A percentile compares a stretch with the other conserved stretches of the same genome.
Conservation (phyloP, 1,140 invertebrate species). For the Drosophila ercepeae region DNA sequence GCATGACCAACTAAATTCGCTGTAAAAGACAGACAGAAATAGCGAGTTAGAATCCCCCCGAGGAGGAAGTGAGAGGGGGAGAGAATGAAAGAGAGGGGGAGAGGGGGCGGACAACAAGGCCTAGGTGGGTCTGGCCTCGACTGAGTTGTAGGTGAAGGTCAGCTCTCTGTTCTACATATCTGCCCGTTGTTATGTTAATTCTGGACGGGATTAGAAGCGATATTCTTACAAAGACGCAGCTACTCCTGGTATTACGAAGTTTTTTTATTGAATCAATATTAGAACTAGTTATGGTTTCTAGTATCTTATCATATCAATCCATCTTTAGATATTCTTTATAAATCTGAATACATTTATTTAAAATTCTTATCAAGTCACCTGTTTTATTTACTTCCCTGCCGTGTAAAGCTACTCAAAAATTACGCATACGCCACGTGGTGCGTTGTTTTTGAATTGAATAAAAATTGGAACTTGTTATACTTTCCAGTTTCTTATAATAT, state of each 20-base stretch:
- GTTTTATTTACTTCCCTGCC: not conserved
- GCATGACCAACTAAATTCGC: slow-evolving; percentile 61
- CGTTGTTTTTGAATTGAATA: slow-evolving; percentile 15
- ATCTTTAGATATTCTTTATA: no score
- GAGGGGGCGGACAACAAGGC: not conserved
- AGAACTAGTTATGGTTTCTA: no score
- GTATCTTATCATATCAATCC: no score
- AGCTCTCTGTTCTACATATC: slow-evolving; percentile 21
- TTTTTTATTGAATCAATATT: not conserved
- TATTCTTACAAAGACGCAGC: not conserved
- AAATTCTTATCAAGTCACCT: no score
- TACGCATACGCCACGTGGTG: slow-evolving; percentile 50
- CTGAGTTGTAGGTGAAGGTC: slow-evolving; percentile 62
- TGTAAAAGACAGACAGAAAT: not conserved
- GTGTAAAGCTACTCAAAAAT: slow-evolving; percentile 4
- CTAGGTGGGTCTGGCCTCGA: slow-evolving; percentile 19
- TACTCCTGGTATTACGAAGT: not conserved
- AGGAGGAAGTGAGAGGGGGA: not conserved
- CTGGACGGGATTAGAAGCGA: slow-evolving; percentile 1
- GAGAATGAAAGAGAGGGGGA: not conserved
- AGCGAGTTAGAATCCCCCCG: not conserved
- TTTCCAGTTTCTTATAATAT: no score
- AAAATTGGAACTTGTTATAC: not conserved
- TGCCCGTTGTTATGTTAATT: slow-evolving; percentile 31
- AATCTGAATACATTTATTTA: no score